Evolutionary conservation across 2,797 vertebrate genomes (phyloP).

Genomic region (Nannoperca obscura): DNA sequence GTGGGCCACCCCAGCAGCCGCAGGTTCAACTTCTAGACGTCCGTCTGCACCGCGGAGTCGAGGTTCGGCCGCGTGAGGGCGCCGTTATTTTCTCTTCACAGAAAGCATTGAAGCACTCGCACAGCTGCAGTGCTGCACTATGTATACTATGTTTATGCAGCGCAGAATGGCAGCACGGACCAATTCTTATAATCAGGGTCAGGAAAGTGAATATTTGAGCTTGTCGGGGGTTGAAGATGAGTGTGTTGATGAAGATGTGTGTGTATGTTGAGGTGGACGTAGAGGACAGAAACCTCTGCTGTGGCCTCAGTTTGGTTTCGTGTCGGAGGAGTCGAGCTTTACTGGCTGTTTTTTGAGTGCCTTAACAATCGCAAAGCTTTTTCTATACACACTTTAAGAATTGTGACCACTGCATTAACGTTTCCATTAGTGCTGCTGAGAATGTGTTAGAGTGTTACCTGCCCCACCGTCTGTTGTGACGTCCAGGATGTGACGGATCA

Average conservation of each 20-base stretch:
- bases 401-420: slow-evolving; percentile 1
- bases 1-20: slow-evolving; percentile 86
- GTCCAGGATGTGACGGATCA: background rate
- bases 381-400: slow-evolving; percentile 32
- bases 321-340: slow-evolving; percentile 23
- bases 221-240: background rate
- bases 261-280: too few species aligned
- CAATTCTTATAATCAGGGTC: slow-evolving; percentile 27
- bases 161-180: slow-evolving; percentile 57
- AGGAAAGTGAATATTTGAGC: background rate
- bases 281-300: background rate
- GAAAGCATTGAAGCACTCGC: slow-evolving; percentile 55
- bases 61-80: background rate
- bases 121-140: slow-evolving; percentile 60
- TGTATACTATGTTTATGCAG: slow-evolving; percentile 44
- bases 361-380: slow-evolving; percentile 68
- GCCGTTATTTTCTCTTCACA: background rate
- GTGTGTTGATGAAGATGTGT: background rate
- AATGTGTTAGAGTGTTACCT: background rate
- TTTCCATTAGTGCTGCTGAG: slow-evolving; percentile 13
- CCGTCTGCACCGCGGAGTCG: rapidly evolving
- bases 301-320: slow-evolving; percentile 13
- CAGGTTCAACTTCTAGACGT: slow-evolving; percentile 87
- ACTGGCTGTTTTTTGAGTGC: slow-evolving; percentile 65
- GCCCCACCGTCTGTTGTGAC: background rate